Evolutionary conservation across 2,888 invertebrate species (phyloP), one percentile per base, ranked within the genome.

Genomic region (Fragum whitleyi): DNA sequence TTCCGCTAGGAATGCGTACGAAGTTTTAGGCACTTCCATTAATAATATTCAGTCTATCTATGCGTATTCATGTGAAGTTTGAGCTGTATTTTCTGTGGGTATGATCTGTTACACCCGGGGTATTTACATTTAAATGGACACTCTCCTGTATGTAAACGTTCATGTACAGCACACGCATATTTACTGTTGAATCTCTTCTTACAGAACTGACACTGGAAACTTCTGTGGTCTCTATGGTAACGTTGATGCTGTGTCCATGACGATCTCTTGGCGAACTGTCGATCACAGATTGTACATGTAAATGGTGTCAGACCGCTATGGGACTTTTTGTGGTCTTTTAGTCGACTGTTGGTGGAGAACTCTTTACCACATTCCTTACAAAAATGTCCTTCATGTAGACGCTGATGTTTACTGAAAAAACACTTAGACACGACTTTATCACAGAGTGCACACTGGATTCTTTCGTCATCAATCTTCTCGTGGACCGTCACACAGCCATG

Each of bases 21-120:
- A n/a, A n/a, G n/a, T n/a, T n/a, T n/a, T n/a, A n/a, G n/a, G n/a
- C n/a, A n/a, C n/a, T n/a, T n/a, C n/a, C n/a, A n/a, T n/a, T n/a
- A n/a, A n/a, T n/a, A n/a, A n/a, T n/a, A n/a, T n/a, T n/a, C n/a
- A 19, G 47, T 47, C 32, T 61, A 61, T 61, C 61, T 32, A 16
- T 73, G 61, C 47, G 73, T 61, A 32, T 61, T 65, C n/a, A 61
- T 36, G 29, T 74, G 85, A 5, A 85, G 78, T 47, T 70, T 42
- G 2, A 85, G 78, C 67, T 85, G 85, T 29, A 85, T 85, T 42
- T 85, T 85, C 78, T 85, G 85, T 6, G 82, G 85, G 36, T 78
- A 85, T 26, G 75, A 69, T 29, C 73, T 75, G 21, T 32, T 67
- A 71, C 85, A 85, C 74, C 85, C 85, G 68, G 82, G 67, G n/a